phyloP scores from a whole-genome alignment of 2,797 vertebrate species.

The Megalops cyprinoides region DNA sequence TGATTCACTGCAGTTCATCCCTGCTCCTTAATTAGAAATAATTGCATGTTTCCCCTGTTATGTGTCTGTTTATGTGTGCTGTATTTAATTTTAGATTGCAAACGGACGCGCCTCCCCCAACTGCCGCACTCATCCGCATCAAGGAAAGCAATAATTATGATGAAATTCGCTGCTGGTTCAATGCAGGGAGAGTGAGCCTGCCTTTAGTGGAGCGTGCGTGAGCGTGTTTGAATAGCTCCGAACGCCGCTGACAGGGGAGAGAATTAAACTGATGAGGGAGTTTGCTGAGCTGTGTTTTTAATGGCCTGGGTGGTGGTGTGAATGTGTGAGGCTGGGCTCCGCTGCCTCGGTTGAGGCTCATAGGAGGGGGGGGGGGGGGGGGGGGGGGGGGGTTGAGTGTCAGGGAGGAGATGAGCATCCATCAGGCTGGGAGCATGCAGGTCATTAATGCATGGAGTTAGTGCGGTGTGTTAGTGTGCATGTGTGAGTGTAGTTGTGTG shows the following conservation, averaged over 20 bases:
- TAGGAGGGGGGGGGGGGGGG: no score
- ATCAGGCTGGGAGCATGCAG: slow-evolving; percentile 42
- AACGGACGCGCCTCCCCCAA: slow-evolving; percentile 45
- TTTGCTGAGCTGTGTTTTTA: slow-evolving; percentile 46
- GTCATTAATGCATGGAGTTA: slow-evolving; percentile 42
- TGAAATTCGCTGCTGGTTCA: slow-evolving; percentile 65
- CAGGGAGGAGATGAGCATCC: slow-evolving; percentile 34
- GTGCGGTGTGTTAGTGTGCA: slow-evolving; percentile 37
- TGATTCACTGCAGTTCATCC: slow-evolving; percentile 59
- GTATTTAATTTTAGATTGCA: slow-evolving; percentile 71
- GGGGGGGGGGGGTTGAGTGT: slow-evolving; percentile 12
- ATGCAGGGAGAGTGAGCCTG: slow-evolving; percentile 53
- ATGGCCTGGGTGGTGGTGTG: slow-evolving; percentile 28
- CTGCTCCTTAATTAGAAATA: slow-evolving; percentile 67
- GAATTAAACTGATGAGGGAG: slow-evolving; percentile 33
- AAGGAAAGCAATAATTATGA: slow-evolving; percentile 67
- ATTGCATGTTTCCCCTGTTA: slow-evolving; percentile 68
- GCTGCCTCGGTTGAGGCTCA: no score
- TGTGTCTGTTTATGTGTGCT: slow-evolving; percentile 69
- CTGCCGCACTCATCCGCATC: slow-evolving; percentile 56
- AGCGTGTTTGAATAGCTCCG: slow-evolving; percentile 47
- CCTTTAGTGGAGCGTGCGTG: slow-evolving; percentile 53
- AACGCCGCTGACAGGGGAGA: slow-evolving; percentile 30
- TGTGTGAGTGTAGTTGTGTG: slow-evolving; percentile 34
- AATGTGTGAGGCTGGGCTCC: background rate